phyloP scores from a whole-genome alignment of 2,888 invertebrate species.

The Heliconius ismenius region DNA sequence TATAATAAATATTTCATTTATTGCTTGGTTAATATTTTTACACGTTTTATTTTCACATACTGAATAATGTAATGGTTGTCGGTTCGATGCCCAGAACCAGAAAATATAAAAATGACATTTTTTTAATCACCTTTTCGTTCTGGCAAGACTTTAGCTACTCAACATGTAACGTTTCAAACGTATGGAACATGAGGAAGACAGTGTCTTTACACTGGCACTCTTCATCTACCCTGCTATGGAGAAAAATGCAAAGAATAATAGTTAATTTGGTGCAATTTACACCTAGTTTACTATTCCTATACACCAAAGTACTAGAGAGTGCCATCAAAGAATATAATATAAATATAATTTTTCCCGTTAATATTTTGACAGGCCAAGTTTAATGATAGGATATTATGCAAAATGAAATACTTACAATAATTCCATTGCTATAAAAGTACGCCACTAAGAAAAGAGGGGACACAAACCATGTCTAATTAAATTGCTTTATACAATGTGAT shows the following conservation, averaged over 20 bases:
- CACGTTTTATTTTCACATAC: no score
- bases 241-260: neutral
- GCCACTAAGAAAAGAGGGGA: slow-evolving; percentile 24
- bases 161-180: neutral
- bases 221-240: neutral
- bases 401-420: slow-evolving; percentile 1
- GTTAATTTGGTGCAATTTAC: no score
- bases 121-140: no score
- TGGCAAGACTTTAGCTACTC: neutral
- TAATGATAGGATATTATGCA: slow-evolving; percentile 26
- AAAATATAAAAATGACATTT: no score
- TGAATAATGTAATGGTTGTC: no score
- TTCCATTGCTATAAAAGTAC: slow-evolving; percentile 14
- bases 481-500: slow-evolving; percentile 52
- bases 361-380: slow-evolving; percentile 42
- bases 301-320: neutral
- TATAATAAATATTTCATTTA: neutral
- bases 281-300: no score
- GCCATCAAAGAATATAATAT: neutral
- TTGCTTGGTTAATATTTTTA: no score
- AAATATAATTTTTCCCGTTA: slow-evolving; percentile 11
- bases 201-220: neutral
- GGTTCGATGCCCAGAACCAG: no score
- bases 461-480: slow-evolving; percentile 54
- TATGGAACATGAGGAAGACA: neutral